Evolutionary conservation across 2,113 vertebrate species (phyloP), one percentile per base, ranked within the genome.

Genomic region (Nerophis ophidion): DNA sequence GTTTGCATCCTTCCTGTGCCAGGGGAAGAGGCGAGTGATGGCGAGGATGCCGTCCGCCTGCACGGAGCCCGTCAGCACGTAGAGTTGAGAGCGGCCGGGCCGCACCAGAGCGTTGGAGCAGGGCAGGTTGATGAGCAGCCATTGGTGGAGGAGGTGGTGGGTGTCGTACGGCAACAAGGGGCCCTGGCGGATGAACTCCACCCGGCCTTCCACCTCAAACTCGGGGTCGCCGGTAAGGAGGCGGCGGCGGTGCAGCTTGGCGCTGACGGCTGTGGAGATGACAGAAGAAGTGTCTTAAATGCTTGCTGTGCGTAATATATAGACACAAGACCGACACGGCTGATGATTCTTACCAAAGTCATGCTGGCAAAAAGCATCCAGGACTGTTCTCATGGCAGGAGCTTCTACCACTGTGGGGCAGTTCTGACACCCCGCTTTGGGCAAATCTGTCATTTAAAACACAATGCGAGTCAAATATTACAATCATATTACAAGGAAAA

Each of bases 51-150:
- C 89, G 1, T 90, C 80, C 0, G 70, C 46, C 13, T 84, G 85
- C 60, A 90, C 88, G 0, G 81, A 84, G 6, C 93, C 94, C 0
- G 88, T 88, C 57, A 96, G 81, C 60, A 96, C 86, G 52, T 92
- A 93, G 1, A 92, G 82, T 84, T 83, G 86, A 0, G 91, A 82
- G 1, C 86, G 90, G 0, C 91, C 85, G 1, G 82, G 88, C 0
- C 88, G 89, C 16, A 79, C 84, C 52, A 96, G 85, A 17, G 45
- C 67, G 16, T 80, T 75, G 0, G 88, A 86, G 26, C 94, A 95
- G 52, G 81, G 82, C 26, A 92, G 82, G 68, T 96, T 95, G 72
- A 94, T 88, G 46, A 93, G 87, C 51, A 96, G 86, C 94, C 94
- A 96, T 64, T 93, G 90, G 56, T 89, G 90, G 51, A 96, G 87